These are phyloP conservation scores for Drosophila siamana DNA, from an alignment of 2,888 invertebrate species.

Conservation along the genomic window DNA sequence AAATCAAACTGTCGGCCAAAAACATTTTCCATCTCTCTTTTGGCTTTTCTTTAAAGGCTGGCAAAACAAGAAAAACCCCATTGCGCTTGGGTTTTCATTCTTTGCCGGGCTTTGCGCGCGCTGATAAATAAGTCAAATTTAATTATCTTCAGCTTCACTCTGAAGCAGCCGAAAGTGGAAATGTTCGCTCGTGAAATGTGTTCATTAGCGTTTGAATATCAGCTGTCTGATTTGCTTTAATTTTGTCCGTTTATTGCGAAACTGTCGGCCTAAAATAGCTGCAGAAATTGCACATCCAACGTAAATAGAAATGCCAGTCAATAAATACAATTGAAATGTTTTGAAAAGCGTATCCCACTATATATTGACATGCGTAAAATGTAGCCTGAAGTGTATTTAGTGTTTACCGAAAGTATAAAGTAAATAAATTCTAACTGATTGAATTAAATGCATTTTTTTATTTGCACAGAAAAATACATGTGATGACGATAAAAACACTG, in stretches of 20 bases:
- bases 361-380: too few species aligned
- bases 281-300: neutral
- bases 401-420: too few species aligned
- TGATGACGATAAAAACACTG: too few species aligned
- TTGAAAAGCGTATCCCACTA: too few species aligned
- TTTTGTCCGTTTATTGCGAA: neutral
- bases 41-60: slow-evolving; percentile 2
- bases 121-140: slow-evolving; percentile 30
- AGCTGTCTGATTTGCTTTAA: slow-evolving; percentile 1
- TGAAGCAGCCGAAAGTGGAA: slow-evolving; percentile 10
- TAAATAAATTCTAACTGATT: too few species aligned
- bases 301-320: neutral
- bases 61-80: neutral
- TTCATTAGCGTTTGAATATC: slow-evolving; percentile 17
- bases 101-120: neutral
- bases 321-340: neutral
- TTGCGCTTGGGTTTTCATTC: neutral
- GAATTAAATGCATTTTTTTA: too few species aligned
- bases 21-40: slow-evolving; percentile 11
- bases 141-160: slow-evolving; percentile 20
- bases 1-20: slow-evolving; percentile 57
- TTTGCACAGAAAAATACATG: too few species aligned
- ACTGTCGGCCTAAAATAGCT: neutral
- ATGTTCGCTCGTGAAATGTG: slow-evolving; percentile 16
- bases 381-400: too few species aligned